A percentile compares a stretch with the other conserved stretches of the same genome.
Conservation (phyloP, 2,888 invertebrate genomes). For the Drosophila mulleri region DNA sequence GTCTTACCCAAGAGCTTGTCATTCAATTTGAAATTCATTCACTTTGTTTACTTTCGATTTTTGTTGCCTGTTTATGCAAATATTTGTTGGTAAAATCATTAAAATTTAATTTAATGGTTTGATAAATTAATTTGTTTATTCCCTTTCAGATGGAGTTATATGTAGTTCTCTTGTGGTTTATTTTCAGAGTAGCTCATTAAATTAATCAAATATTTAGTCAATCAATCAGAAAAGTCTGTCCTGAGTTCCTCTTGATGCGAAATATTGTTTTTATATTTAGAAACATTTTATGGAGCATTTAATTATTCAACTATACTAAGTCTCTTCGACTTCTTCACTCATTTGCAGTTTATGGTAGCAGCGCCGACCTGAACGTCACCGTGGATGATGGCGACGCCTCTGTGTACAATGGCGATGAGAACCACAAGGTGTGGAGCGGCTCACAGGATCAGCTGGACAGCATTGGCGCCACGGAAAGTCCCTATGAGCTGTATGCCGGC, state of each 20-base stretch:
- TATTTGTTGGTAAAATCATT: not conserved
- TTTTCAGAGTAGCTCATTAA: not conserved
- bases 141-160: not conserved
- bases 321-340: not conserved
- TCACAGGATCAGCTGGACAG: conserved; percentile 90
- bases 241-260: not conserved
- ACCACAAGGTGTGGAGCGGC: conserved; percentile 97
- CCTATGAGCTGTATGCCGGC: conserved; percentile 89
- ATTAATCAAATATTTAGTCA: not conserved
- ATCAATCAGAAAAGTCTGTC: not conserved
- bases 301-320: not conserved
- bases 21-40: not conserved
- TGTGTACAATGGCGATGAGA: conserved; percentile 95
- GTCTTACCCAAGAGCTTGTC: not conserved
- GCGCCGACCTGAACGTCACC: conserved; percentile 85
- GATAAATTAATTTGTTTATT: no score
- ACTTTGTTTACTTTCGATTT: not conserved
- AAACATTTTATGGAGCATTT: not conserved
- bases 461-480: conserved; percentile 87
- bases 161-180: no score
- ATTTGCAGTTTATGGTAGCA: conserved; percentile 85
- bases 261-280: not conserved
- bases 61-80: no score
- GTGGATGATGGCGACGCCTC: conserved; percentile 91
- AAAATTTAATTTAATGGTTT: no score